Evolutionary conservation across 2,113 vertebrate genomes (phyloP), one percentile per base, ranked within the genome.

Genomic region (Peromyscus polionotus): DNA sequence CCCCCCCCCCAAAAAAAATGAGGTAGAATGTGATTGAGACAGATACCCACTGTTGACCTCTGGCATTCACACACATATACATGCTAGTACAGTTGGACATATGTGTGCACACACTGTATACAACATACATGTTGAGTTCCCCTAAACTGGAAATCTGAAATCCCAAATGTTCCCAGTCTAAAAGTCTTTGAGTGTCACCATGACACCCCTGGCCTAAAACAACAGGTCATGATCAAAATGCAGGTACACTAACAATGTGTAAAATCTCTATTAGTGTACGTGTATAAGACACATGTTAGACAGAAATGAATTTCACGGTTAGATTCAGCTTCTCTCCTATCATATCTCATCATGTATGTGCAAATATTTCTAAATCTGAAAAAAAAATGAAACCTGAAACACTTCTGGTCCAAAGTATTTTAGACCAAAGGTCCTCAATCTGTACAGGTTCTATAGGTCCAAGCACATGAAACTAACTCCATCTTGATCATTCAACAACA

Each of bases 401-500:
- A 67, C 57, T 42, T 75, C 57, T 83, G 33, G 31, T 57, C 39
- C 7, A 76, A 14, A 67, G 57, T 7, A 22, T 67, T 77, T 75
- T 54, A 16, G 83, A 77, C 13, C 51, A 42, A 57, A 73, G 39
- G 83, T 19, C 39, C 22, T 39, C 22, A 39, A 63, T 12, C 20
- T 45, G 16, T n/a, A 65, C 10, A 28, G 33, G 11, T 39, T 57
- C 73, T 73, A 31, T 39, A 93, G 36, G 45, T 36, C 51, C 33
- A 76, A 33, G 59, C 8, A 65, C 19, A 67, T 33, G 31, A 3
- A 24, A 45, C 3, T 19, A 70, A 73, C 0, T 12, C 36, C 31
- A n/a, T 4, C 20, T 28, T 33, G 3, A 33, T 0, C 0, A 33
- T 31, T 68, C 61, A 42, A 5, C 0, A 42, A 65, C 33, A 39